These are phyloP conservation scores for Rhombomys opimus DNA, from an alignment of 2,113 vertebrate species.

Conservation along the genomic window DNA sequence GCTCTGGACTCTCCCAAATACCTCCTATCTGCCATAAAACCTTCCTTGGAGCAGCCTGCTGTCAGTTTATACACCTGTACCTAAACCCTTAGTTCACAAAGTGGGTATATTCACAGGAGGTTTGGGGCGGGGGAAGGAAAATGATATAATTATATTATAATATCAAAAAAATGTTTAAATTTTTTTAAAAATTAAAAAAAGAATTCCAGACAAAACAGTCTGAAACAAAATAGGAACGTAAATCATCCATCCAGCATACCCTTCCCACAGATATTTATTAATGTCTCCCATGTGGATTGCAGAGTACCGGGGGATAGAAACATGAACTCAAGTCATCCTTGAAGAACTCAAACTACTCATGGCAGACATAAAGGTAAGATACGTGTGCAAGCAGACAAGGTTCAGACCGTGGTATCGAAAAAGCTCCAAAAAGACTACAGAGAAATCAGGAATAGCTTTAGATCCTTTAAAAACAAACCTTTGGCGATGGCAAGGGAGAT, in stretches of 20 bases:
- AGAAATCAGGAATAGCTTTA: slow-evolving; percentile 5
- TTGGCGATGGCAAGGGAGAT: background rate
- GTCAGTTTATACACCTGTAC: background rate
- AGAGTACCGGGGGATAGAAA: background rate
- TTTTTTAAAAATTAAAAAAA: background rate
- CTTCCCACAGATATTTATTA: slow-evolving; percentile 6
- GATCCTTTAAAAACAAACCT: background rate
- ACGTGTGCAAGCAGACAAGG: background rate
- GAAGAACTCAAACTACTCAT: background rate
- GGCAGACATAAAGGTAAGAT: slow-evolving; percentile 42
- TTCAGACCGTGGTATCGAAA: background rate
- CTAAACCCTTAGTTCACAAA: background rate
- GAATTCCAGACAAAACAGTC: background rate
- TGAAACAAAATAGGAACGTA: background rate
- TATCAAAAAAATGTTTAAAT: background rate
- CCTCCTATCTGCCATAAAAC: background rate
- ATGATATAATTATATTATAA: background rate
- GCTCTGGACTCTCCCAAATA: background rate
- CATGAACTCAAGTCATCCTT: slow-evolving; percentile 2
- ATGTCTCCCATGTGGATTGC: background rate
- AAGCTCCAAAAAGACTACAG: slow-evolving; percentile 3
- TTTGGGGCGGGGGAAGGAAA: background rate
- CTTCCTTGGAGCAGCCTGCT: background rate
- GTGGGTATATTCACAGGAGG: background rate
- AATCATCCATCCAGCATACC: background rate